Conservation (phyloP, 2,113 vertebrate species). For the Chunga burmeisteri region DNA sequence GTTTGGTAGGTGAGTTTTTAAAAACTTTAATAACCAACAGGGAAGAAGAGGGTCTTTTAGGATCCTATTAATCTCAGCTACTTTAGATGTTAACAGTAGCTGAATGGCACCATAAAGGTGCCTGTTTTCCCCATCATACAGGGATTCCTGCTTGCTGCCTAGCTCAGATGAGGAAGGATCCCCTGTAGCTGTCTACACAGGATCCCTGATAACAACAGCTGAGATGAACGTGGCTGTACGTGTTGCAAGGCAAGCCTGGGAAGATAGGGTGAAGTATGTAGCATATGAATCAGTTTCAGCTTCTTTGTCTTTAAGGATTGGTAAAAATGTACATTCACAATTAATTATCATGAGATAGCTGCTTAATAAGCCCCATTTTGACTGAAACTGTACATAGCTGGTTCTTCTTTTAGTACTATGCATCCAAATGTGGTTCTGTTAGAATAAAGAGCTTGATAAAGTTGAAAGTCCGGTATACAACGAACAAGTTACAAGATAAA, state of each 20-base stretch:
- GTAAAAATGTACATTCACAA: not conserved
- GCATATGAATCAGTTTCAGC: not conserved
- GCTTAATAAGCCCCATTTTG: not conserved
- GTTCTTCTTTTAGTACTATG: not conserved
- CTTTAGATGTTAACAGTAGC: not conserved
- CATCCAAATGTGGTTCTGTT: not conserved
- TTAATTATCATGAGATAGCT: not conserved
- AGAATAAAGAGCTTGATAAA: not conserved
- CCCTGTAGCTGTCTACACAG: not conserved
- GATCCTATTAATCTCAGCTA: not conserved
- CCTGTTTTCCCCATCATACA: not conserved
- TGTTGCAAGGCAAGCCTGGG: not conserved
- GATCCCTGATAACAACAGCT: not conserved
- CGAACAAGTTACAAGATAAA: not conserved
- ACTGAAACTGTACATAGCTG: not conserved
- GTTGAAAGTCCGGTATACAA: not conserved
- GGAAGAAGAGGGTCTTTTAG: not conserved
- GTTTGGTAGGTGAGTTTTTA: not conserved
- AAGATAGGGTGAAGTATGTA: not conserved
- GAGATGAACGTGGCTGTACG: rapidly evolving
- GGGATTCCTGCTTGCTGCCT: not conserved
- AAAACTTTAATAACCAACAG: not conserved
- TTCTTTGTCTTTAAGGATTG: not conserved
- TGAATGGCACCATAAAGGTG: not conserved
- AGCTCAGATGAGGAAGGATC: not conserved